Base-by-base conservation (phyloP, 1,140 invertebrate genomes). In the Zaprionus ornatus region DNA sequence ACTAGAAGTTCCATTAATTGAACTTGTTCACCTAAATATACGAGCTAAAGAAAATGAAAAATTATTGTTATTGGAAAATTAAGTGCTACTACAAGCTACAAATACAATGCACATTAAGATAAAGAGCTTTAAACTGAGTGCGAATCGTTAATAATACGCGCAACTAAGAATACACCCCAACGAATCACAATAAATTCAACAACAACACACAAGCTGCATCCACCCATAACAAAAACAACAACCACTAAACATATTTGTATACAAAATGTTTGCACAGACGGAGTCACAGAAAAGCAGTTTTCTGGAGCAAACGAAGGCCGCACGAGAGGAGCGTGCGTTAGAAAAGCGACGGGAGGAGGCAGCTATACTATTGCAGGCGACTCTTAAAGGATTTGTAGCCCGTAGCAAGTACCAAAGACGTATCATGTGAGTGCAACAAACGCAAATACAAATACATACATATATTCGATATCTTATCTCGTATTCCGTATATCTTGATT, bases 241-340 rank as follows among this genome's bases (percentile, higher is more conserved):
- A 63, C 52, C 27, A 32, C 50, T 67, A 54, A 67, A 37, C 52
- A 62, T 40, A 60, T 32, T 69, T 69, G 68, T 65, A 61, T 45
- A 74, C 40, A 80, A 84, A 80, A 95, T 95, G 95, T 95, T 95
- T 84, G 93, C 93, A 80, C 93, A 93, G 69, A 93, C 94, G 21
- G 94, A 95, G 82, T 94, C 94, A 17, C 93, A 94, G 23, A 96
- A 95, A 88, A 94, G 93, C 65, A 94, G 90, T 76, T 97, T 97
- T 88, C 93, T 97, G 77, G 96, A 97, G 88, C 95, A 97, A 83
- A 97, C 96, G 3, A 98, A 98, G 93, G 96, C 96, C 25, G 97
- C 97, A 7, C 94, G 98, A 74, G 95, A 95, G 82, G 97, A 98
- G 93, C 94, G 97, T 74, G 97, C 97, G 3, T 93, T 96, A 56